Conservation (phyloP, 2,888 invertebrate species). For the Lasioglossum marginatum region DNA sequence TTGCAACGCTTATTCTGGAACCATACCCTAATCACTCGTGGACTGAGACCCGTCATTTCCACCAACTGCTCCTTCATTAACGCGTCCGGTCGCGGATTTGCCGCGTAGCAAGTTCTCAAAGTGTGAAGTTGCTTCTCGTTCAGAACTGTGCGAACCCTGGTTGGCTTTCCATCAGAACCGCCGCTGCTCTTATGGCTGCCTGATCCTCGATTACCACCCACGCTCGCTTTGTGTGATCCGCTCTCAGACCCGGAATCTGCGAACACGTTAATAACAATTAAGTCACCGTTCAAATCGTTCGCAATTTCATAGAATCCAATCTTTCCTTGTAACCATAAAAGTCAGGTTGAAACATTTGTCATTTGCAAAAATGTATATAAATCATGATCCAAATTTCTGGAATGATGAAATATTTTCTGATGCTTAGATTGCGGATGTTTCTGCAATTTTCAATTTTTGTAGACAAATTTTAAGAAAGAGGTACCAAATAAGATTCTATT, state of each 20-base stretch:
- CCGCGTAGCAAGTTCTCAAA: slow-evolving; percentile 97
- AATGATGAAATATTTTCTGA: too few species aligned
- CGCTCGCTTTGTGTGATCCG: slow-evolving; percentile 92
- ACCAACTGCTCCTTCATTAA: slow-evolving; percentile 99
- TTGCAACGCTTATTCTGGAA: slow-evolving; percentile 99
- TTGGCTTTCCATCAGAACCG: slow-evolving; percentile 96
- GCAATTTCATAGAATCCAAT: neutral
- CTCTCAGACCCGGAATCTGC: slow-evolving; percentile 97
- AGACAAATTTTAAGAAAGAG: too few species aligned
- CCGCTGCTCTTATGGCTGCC: slow-evolving; percentile 86
- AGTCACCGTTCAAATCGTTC: neutral
- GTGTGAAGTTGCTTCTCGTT: slow-evolving; percentile 99
- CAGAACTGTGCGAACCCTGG: slow-evolving; percentile 98
- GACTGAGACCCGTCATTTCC: slow-evolving; percentile 99
- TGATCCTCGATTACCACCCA: slow-evolving; percentile 86
- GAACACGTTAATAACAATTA: slow-evolving; percentile 68
- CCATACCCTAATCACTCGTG: slow-evolving; percentile 99
- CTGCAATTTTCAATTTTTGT: too few species aligned
- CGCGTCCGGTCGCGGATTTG: slow-evolving; percentile 99
- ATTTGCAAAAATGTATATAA: too few species aligned
- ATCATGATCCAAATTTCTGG: too few species aligned
- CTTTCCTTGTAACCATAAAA: neutral
- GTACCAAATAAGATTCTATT: too few species aligned
- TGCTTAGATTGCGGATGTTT: too few species aligned
- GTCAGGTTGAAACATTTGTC: too few species aligned